Evolutionary conservation across 2,113 vertebrate species (phyloP), one percentile per base, ranked within the genome.

Genomic region (Rutilus rutilus): DNA sequence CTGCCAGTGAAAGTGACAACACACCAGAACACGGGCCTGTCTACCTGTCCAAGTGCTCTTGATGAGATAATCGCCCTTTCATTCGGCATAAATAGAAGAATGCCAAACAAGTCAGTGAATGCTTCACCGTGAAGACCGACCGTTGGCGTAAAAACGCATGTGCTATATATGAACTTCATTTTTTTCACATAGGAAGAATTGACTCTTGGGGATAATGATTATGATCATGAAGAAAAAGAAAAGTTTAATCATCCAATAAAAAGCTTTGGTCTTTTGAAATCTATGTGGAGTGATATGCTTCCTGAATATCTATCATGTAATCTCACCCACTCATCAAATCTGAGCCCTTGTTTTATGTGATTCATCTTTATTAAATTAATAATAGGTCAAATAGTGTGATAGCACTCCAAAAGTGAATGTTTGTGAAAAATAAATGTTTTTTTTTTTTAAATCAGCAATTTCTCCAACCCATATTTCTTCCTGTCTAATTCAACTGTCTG

Each of bases 401-500:
- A 79, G 67, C 52, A 85, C 65, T 85, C 79, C 85, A 59, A 81
- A 89, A 47, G 3, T 59, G 17, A 19, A 64, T 25, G 75, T 74
- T 27, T 54, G n/a, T 23, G 10, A 45, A n/a, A n/a, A 45, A 42
- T 39, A 73, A 14, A 25, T 75, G 6, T 33, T 4, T 33, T 4
- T 5, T 14, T 30, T 30, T 30, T 33, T 7, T 33, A 71, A 39
- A 73, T 21, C 15, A 10, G 64, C 77, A 87, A 85, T 89, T 85
- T 25, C 76, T 82, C 47, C 82, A 86, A 71, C 64, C 87, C 64
- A 50, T 23, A 27, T 52, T 65, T 57, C 27, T 69, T n/a, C 21
- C 73, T 60, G 45, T 23, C 96, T 97, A 95, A 96, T 94, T 96
- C 94, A 95, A 91, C 93, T 92, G 94, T 99, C 97, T 98, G 96